These are phyloP conservation scores for Anthrax anthrax DNA, from an alignment of 2,888 invertebrate genomes.

Conservation along the genomic window DNA sequence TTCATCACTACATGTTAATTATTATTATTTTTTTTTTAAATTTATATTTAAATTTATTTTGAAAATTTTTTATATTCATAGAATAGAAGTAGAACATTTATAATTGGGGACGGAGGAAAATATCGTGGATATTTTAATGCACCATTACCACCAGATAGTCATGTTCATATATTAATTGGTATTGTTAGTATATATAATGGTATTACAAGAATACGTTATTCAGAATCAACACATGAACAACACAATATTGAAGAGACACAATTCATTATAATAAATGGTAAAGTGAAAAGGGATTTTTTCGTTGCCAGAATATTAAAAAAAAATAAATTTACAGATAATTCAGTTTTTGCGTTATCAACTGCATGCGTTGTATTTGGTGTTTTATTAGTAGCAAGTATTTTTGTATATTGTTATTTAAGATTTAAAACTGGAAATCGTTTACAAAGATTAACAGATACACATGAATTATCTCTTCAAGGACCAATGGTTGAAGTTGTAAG, in stretches of 20 bases:
- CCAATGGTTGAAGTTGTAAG: conserved; percentile 57
- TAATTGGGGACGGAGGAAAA: conserved; percentile 57
- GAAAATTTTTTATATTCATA: conserved; percentile 15
- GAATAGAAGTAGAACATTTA: conserved; percentile 50
- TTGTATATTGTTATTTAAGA: conserved; percentile 37
- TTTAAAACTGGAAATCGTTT: conserved; percentile 29
- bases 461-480: conserved; percentile 60
- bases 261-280: conserved; percentile 31
- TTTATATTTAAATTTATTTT: background rate
- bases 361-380: conserved; percentile 56
- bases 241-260: conserved; percentile 24
- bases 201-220: conserved; percentile 49
- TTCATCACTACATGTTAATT: background rate
- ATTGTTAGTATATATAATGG: conserved; percentile 54
- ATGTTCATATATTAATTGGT: conserved; percentile 55
- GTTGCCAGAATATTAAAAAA: no score
- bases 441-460: conserved; percentile 41
- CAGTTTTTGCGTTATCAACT: conserved; percentile 36
- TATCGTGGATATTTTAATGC: conserved; percentile 68
- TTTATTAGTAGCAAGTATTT: conserved; percentile 47
- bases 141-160: conserved; percentile 46
- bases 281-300: background rate
- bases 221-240: conserved; percentile 38
- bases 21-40: background rate
- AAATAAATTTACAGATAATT: conserved; percentile 2